Evolutionary conservation across 2,797 vertebrate genomes (phyloP).

Genomic region (Pseudomugil tenellus): DNA sequence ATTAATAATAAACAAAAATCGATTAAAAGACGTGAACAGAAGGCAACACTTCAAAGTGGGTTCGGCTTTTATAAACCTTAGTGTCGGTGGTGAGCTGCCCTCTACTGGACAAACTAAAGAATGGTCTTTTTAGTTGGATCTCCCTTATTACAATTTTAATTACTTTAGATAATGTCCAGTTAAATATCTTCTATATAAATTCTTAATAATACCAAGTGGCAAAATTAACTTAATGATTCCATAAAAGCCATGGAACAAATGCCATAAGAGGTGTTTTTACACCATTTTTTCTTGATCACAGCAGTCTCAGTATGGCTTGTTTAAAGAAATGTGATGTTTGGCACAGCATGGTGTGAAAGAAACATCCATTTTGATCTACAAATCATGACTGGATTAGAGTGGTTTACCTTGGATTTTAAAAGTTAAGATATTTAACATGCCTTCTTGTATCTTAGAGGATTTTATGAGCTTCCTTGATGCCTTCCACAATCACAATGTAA

Average conservation of each 20-base stretch:
- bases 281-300: background rate
- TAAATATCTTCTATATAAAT: background rate
- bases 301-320: background rate
- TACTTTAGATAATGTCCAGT: background rate
- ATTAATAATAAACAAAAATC: background rate
- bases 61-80: background rate
- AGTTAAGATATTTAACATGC: background rate
- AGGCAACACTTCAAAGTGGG: conserved; percentile 17
- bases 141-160: no score
- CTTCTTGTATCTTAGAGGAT: background rate
- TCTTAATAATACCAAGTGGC: background rate
- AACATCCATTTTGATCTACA: background rate
- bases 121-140: no score
- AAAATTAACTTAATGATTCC: background rate
- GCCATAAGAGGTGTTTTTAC: background rate
- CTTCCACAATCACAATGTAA: background rate
- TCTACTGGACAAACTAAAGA: conserved; percentile 48
- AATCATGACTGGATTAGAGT: background rate
- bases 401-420: background rate
- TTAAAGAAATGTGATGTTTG: background rate
- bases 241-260: background rate
- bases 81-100: conserved; percentile 58
- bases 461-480: background rate
- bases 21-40: conserved; percentile 11
- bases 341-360: background rate